A percentile compares a stretch with the other conserved stretches of the same genome.
phyloP scores from a whole-genome alignment of 2,113 vertebrate genomes.

The Siniperca chuatsi region DNA sequence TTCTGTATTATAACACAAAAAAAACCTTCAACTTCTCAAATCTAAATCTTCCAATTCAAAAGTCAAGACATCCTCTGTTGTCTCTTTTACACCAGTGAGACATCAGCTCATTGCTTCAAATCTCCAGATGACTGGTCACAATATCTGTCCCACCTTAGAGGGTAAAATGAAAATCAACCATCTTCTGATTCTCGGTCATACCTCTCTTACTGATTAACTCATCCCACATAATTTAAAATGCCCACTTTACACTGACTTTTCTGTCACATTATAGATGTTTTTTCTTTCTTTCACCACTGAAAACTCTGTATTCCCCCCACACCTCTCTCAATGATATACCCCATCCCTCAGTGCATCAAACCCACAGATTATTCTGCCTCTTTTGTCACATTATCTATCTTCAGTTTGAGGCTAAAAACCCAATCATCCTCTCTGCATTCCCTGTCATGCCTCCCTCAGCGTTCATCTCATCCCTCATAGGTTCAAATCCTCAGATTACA shows the following conservation, averaged over 20 bases:
- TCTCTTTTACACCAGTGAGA: background rate
- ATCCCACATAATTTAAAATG: background rate
- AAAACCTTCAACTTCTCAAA: too few species aligned
- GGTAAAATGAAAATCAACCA: background rate
- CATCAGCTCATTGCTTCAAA: background rate
- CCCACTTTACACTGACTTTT: background rate
- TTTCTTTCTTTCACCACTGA: background rate
- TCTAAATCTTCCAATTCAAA: background rate
- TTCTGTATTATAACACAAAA: background rate
- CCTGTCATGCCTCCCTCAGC: slow-evolving; percentile 23
- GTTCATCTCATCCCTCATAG: slow-evolving; percentile 18
- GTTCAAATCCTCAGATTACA: slow-evolving; percentile 60
- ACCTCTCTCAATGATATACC: background rate
- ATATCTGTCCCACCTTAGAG: too few species aligned
- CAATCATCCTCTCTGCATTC: slow-evolving; percentile 46
- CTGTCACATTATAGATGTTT: background rate
- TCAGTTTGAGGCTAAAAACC: slow-evolving; percentile 25
- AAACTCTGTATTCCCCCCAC: background rate
- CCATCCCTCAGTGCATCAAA: slow-evolving; percentile 6
- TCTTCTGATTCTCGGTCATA: background rate
- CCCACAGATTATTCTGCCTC: slow-evolving; percentile 37
- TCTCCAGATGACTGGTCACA: background rate
- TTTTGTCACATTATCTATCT: slow-evolving; percentile 36
- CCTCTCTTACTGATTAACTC: too few species aligned
- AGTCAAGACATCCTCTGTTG: background rate